A percentile compares a stretch with the other conserved stretches of the same genome.
These are phyloP conservation scores for Mythimna impura DNA, from an alignment of 2,888 invertebrate species.

Conservation along the genomic window DNA sequence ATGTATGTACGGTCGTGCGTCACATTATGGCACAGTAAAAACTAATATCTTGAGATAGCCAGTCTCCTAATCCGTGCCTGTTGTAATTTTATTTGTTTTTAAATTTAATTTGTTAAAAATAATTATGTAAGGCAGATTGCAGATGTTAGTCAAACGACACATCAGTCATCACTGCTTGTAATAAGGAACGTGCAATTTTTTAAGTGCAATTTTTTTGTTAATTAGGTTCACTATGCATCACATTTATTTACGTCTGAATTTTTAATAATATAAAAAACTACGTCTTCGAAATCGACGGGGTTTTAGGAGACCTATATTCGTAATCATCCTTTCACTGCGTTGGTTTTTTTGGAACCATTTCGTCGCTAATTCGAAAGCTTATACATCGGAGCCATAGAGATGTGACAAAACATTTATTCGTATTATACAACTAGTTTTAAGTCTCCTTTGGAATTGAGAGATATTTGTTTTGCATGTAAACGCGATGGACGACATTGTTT, in stretches of 20 bases:
- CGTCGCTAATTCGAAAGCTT: constrained; percentile 72
- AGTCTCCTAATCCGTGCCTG: constrained; percentile 28
- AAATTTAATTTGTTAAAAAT: neutral
- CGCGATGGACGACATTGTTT: constrained; percentile 81
- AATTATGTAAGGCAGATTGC: constrained; percentile 3
- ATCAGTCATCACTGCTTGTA: constrained; percentile 7
- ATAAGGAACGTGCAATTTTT: constrained; percentile 43
- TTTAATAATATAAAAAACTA: neutral
- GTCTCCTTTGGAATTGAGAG: constrained; percentile 87
- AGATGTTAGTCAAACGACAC: constrained; percentile 17
- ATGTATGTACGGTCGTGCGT: constrained; percentile 43
- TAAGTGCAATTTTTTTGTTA: constrained; percentile 50
- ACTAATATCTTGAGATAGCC: constrained; percentile 16
- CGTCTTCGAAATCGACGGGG: constrained; percentile 37
- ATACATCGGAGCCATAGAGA: constrained; percentile 82
- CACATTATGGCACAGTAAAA: constrained; percentile 45
- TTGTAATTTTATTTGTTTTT: too few species aligned
- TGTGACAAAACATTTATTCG: constrained; percentile 87
- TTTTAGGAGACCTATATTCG: constrained; percentile 27
- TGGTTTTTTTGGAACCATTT: constrained; percentile 53
- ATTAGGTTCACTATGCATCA: constrained; percentile 41
- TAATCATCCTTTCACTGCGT: constrained; percentile 26
- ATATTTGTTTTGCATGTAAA: constrained; percentile 84
- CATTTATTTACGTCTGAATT: constrained; percentile 17
- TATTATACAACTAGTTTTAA: constrained; percentile 86